These are phyloP conservation scores for Holothuria leucospilota DNA, from an alignment of 53 echinoderm and acorn worm species.

Conservation along the genomic window DNA sequence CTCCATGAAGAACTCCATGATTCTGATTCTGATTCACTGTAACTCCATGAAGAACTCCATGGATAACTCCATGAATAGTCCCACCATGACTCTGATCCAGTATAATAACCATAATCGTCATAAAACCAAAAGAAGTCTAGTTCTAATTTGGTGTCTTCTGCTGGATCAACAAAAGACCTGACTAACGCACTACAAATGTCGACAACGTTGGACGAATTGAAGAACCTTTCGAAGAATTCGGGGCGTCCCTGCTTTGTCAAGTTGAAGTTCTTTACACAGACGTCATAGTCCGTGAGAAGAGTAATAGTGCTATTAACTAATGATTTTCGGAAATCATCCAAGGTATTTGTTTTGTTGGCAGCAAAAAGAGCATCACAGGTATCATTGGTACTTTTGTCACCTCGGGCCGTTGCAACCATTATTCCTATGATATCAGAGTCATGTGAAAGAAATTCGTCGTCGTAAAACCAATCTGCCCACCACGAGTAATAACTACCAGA, in stretches of 20 bases:
- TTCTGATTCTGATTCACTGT: background rate
- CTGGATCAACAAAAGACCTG: slow-evolving; percentile 46
- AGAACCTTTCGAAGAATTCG: background rate
- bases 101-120: background rate
- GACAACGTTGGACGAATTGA: slow-evolving; percentile 1
- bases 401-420: slow-evolving; percentile 58
- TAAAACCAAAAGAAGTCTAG: slow-evolving; percentile 29
- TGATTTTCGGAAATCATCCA: background rate
- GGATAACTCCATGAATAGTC: background rate
- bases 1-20: background rate
- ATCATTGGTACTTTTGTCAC: slow-evolving; percentile 51
- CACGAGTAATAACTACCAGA: background rate
- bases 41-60: background rate
- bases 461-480: slow-evolving; percentile 7
- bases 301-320: background rate
- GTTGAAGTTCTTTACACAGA: background rate
- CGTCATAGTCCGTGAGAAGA: background rate
- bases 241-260: background rate
- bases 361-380: slow-evolving; percentile 62
- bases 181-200: slow-evolving; percentile 47
- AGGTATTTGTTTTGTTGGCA: slow-evolving; percentile 37
- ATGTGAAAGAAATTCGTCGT: background rate
- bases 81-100: background rate
- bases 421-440: slow-evolving; percentile 47
- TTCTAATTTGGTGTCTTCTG: background rate